Base-by-base conservation (phyloP, 1,140 invertebrate species). In the Euura lappo region DNA sequence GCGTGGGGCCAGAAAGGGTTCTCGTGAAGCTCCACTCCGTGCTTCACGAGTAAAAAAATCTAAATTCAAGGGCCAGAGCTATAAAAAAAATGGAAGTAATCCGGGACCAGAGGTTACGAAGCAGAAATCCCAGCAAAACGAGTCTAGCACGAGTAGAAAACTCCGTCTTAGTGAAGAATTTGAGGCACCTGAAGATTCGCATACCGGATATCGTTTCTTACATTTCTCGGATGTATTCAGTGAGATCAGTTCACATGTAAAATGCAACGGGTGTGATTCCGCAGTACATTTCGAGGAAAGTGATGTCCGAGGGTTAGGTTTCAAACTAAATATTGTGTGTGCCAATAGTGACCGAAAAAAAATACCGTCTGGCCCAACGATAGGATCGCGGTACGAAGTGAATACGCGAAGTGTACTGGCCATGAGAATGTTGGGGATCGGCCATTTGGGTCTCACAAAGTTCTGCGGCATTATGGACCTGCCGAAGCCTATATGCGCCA, bases 91-190 rank as follows among this genome's bases (percentile, higher is more conserved):
- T n/a, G n/a, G n/a, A n/a, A n/a, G n/a, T n/a, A n/a, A n/a, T n/a
- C n/a, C n/a, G n/a, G n/a, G n/a, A n/a, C n/a, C n/a, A n/a, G n/a
- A n/a, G n/a, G n/a, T n/a, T n/a, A n/a, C n/a, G n/a, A n/a, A n/a
- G n/a, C n/a, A n/a, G n/a, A n/a, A n/a, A n/a, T 2, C 47, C 47
- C 6, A 51, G 6, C 6, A 51, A 51, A 51, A 51, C 11, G 11
- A 7, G 6, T 7, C 6, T 51, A 1, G 6, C 47, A 51, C 1
- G 6, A 11, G 6, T 11, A 51, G 11, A 51, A 51, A 51, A 51
- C 11, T 51, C 6, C 6, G 11, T 6, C 6, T 11, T 1, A 11
- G 65, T 80, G 83, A 79, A 85, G 85, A 76, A 11, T 7, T 11
- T 7, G 6, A 6, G 6, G 47, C 47, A 51, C 47, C 47, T 7